Percentiles rank a stretch among this genome's conserved stretches.
Evolutionary conservation across 2,113 vertebrate species (phyloP).

Genomic region (Panthera leo): DNA sequence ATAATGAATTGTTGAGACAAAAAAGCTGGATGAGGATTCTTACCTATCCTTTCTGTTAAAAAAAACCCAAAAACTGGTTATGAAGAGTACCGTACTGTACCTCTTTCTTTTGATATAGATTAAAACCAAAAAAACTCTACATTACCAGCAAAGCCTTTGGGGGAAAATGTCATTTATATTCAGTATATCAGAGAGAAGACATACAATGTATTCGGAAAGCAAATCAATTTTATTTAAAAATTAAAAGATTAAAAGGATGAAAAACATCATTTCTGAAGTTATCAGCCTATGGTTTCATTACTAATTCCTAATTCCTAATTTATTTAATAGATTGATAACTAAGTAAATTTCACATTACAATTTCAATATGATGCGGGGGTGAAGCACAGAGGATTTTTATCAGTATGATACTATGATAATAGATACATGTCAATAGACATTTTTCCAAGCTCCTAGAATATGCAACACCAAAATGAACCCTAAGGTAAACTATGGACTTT

Average conservation of each 20-base stretch:
- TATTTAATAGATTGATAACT: neutral
- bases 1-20: neutral
- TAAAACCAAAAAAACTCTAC: neutral
- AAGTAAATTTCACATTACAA: neutral
- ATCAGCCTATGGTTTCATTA: neutral
- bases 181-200: neutral
- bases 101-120: neutral
- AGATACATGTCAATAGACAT: neutral
- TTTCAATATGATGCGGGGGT: neutral
- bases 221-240: constrained; percentile 12
- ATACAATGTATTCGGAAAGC: neutral
- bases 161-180: neutral
- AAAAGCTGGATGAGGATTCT: neutral
- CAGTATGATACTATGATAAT: neutral
- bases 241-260: neutral
- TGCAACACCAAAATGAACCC: neutral
- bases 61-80: neutral
- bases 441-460: neutral
- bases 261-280: neutral
- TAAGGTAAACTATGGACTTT: neutral
- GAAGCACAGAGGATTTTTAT: neutral
- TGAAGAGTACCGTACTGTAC: neutral
- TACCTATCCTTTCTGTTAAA: neutral
- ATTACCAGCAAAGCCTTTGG: too few relatives aligned
- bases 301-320: neutral